Base-by-base conservation (phyloP, 2,888 invertebrate genomes). In the Torymus aiolomorphi region DNA sequence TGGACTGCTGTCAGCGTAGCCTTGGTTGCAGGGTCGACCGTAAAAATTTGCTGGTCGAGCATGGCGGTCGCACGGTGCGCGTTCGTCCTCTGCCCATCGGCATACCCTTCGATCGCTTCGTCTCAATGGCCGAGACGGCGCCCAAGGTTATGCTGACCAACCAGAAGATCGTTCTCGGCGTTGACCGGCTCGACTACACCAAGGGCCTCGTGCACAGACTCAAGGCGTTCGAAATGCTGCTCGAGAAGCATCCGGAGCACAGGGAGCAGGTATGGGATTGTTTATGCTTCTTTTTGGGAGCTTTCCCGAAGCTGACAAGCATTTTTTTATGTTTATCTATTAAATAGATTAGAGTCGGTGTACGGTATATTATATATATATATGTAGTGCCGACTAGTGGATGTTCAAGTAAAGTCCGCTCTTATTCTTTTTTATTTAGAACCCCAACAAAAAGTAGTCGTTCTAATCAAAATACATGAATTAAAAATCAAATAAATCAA, bases 181-280 rank as follows among this genome's bases (percentile, higher is more conserved):
- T 97, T 10, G 97, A 97, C 90, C 93, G 97, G 83, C 92, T 97
- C 80, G 97, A 97, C 89, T 97, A 97, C 88, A 97, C 97, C 70
- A 97, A 97, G 92, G 97, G 97, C 14, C 92, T 97, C 85, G 96
- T 96, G 1, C 94, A 97, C 86, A 94, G 95, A 69, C 91, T 97
- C 66, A 94, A 95, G 91, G 95, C 97, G 0, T 97, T 97, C 86
- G 97, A 97, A 91, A 93, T 93, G 83, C 91, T 97, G 73, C 89
- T 97, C 63, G 94, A 96, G 84, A 96, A 95, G 86, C 94, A 97
- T 89, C 97, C 97, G 0, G 96, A 97, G 88, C 96, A 97, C 88
- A 94, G 94, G 84, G 96, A 96, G 87, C 95, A 96, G 89, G 95
- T 96, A 8, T 1, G 31, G 8, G 8, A 42, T 42, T 42, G 8